Evolutionary conservation across 2,888 invertebrate species (phyloP).

Genomic region (Calameuta filiformis): DNA sequence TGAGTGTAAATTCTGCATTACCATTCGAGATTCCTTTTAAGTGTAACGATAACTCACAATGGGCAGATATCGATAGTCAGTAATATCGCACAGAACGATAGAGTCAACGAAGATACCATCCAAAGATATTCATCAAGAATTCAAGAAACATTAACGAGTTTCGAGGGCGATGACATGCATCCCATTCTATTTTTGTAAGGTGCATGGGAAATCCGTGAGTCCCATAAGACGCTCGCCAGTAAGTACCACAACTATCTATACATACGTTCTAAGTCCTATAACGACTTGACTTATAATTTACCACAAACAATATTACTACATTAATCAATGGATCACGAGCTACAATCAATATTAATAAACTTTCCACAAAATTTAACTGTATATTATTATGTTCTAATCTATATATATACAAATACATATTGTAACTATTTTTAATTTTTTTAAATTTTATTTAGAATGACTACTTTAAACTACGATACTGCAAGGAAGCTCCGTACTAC

Average conservation of each 20-base stretch:
- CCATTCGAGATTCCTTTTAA: background rate
- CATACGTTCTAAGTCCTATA: background rate
- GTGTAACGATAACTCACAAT: background rate
- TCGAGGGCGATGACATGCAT: background rate
- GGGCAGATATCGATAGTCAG: background rate
- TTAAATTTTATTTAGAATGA: background rate
- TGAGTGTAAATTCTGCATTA: background rate
- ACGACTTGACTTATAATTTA: background rate
- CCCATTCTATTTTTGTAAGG: background rate
- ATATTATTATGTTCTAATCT: background rate
- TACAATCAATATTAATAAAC: background rate
- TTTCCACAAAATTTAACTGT: background rate
- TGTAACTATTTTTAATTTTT: background rate
- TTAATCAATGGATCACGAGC: background rate
- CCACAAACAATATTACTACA: background rate
- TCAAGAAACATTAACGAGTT: background rate
- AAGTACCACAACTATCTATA: background rate
- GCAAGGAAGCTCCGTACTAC: background rate
- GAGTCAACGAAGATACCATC: background rate
- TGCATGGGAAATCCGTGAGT: background rate
- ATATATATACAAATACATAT: no score
- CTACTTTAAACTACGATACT: background rate
- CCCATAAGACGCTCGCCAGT: background rate
- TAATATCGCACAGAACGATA: background rate
- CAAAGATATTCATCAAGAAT: background rate